Evolutionary conservation across 2,888 invertebrate genomes (phyloP), one percentile per base, ranked within the genome.

Genomic region (Balanococcus diminutus): DNA sequence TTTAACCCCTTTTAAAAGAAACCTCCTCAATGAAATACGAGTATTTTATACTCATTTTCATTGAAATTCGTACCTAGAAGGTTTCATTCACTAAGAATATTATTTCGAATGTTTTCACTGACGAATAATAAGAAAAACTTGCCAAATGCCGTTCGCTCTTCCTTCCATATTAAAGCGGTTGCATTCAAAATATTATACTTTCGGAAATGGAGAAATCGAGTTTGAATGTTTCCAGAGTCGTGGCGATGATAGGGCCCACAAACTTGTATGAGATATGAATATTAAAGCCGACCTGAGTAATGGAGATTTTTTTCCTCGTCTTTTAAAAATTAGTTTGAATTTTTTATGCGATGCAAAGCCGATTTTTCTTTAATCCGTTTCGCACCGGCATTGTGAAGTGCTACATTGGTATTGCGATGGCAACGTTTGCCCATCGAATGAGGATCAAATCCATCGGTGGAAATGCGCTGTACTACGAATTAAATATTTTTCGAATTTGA

Each of bases 211-310:
- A 79, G 36, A 79, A 79, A 36, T 79, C 36, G 32, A 79, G 32
- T 79, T 79, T 19, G 36, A 79, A 79, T 79, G 32, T 79, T 16
- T 4, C 9, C 36, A 36, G 75, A n/a, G n/a, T n/a, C 75, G 36
- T 11, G 75, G 19, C 19, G 75, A 79, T 79, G 28, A 67, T 67
- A 67, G 67, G 67, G 28, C 67, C 67, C 67, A 67, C 28, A 67
- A 67, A 28, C 67, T 36, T 79, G 75, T 79, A 79, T 79, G 75
- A 79, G 75, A 28, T 79, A 36, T 79, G 75, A 79, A 79, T 79
- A 79, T 79, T 79, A 79, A 79, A 79, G 36, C 16, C 75, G 36
- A 22, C 72, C n/a, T 19, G 28, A 16, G 67, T 67, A 67, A 32
- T 79, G 75, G 32, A 36, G 75, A 36, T 19, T 36, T n/a, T 79